Evolutionary conservation across 2,797 vertebrate species (phyloP), one percentile per base, ranked within the genome.

Genomic region (Neopelma chrysocephalum): DNA sequence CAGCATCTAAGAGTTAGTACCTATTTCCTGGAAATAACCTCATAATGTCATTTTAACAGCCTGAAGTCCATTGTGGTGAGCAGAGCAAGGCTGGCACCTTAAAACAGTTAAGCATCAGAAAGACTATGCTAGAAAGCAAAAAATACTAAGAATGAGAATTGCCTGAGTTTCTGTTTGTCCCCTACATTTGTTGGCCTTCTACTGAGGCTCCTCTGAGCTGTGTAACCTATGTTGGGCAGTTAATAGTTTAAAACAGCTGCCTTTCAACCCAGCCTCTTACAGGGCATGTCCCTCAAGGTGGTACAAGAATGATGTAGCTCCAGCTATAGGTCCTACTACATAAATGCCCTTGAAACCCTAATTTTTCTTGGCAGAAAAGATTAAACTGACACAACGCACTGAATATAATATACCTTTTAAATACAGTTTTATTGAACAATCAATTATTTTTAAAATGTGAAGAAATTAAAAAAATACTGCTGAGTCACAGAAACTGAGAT

Each of bases 281-380:
- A 13, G 8, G 36, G 14, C 27, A 2, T 0, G 5, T 50, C 48
- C 43, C 19, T 62, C 64, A 25, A 2, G 0, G 4, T 48, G 32
- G 0, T 27, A 12, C 31, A 65, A 21, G 21, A 62, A 27, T 11
- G 2, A 32, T 17, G 17, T 11, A 47, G 11, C 15, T 86, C 50
- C 47, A 47, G 0, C 27, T 66, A 0, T 3, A n/a, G 8, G 6
- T 47, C 27, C 38, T 50, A 3, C 42, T 45, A 7, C 23, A 14
- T 36, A 73, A 76, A 43, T 65, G 19, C 3, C 48, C 13, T 6
- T 20, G 25, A 82, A 45, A 54, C 8, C 11, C 21, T 80, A 2
- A 1, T 36, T 61, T 54, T 27, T 58, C 23, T 20, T 58, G 54
- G 20, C 51, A 70, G 51, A 66, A 54, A 79, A 58, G 12, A 34